Base-by-base conservation (phyloP, 2,888 invertebrate genomes). In the Euspilapteryx auroguttella region DNA sequence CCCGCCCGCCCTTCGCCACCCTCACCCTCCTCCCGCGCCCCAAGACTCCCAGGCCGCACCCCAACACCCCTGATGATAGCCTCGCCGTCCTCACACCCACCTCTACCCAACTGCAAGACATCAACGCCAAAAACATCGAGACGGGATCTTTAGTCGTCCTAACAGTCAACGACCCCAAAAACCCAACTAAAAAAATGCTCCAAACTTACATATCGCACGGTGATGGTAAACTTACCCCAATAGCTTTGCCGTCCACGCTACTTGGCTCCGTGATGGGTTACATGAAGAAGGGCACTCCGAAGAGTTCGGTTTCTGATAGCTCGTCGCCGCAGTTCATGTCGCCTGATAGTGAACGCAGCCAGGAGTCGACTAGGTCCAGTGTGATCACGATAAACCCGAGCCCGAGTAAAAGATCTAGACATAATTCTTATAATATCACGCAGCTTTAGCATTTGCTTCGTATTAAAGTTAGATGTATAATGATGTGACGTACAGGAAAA, bases 251-350 rank as follows among this genome's bases (percentile, higher is more conserved):
- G 0, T 35, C 63, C 0, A 51, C 45, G 1, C 47, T 71, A 14
- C 37, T 73, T 5, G 65, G 53, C 41, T 66, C 65, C 1, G 64
- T 75, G 0, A 61, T 71, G 0, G 58, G 58, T 14, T 69, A 65
- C 31, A 64, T 75, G 56, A 64, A 64, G 39, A 65, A 61, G 25
- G 55, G 57, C 2, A 57, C 59, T 0, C 49, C 55, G 2, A 57
- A 49, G 28, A 49, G 54, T 2, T n/a, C n/a, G n/a, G 30, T 40
- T 2, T 49, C 56, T 1, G 75, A 29, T 33, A 78, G 40, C 51
- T 82, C 48, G 43, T 83, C 51, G 30, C 82, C 40, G 39, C 73
- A 31, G 49, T 53, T 47, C 43, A 57, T 45, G 41, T 75, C 41
- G 14, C 68, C 42, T 42, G 66, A 30, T 43, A 79, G 52, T 56